Conservation (phyloP, 2,888 invertebrate genomes). For the Rugalucina vietnamica region DNA sequence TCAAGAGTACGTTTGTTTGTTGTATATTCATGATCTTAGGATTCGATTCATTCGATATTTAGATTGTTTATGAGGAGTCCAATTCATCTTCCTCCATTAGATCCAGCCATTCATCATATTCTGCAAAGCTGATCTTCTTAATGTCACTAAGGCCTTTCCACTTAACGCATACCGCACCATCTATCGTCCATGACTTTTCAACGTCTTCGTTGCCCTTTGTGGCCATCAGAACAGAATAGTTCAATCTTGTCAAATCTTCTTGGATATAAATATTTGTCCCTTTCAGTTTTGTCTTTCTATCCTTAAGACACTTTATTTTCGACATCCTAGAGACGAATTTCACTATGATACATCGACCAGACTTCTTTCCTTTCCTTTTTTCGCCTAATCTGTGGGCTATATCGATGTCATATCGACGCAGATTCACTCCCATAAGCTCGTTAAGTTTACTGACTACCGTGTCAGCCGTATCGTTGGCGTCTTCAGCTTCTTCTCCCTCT, state of each 20-base stretch:
- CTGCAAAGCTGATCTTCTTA: not conserved
- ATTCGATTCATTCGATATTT: no score
- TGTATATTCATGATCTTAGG: no score
- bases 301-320: not conserved
- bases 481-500: not conserved
- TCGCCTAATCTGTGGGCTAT: constrained; percentile 6
- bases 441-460: not conserved
- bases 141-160: not conserved
- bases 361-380: not conserved
- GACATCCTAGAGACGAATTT: not conserved
- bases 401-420: not conserved
- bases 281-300: not conserved
- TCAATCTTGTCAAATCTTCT: constrained; percentile 3
- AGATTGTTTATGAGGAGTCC: no score
- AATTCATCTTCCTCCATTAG: not conserved
- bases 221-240: not conserved
- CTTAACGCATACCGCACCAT: not conserved
- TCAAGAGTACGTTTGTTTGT: no score
- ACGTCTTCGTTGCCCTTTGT: not conserved
- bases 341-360: constrained; percentile 7
- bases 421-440: not conserved
- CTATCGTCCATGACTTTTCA: not conserved
- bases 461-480: not conserved
- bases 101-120: not conserved
- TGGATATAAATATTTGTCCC: constrained; percentile 6